These are phyloP conservation scores for Oscheius sp. DNA, from an alignment of 1,140 invertebrate species.

Conservation along the genomic window DNA sequence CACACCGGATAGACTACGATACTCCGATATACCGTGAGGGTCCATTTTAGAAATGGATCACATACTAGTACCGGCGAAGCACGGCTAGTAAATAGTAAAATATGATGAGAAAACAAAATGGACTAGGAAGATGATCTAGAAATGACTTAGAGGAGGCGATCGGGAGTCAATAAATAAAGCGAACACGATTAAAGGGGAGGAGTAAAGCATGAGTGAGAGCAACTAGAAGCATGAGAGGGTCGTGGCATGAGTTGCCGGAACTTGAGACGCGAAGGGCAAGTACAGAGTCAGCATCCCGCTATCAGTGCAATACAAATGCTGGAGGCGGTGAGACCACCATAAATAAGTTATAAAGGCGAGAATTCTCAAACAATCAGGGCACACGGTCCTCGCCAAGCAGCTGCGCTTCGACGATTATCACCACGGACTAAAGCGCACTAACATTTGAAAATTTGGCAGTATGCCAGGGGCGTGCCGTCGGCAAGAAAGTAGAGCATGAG, in stretches of 20 bases:
- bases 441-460: neutral
- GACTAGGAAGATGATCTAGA: neutral
- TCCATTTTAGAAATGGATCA: no score
- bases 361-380: no score
- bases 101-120: neutral
- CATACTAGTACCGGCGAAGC: conserved; percentile 6
- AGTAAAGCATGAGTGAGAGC: neutral
- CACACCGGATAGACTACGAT: neutral
- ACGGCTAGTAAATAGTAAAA: neutral
- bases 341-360: no score
- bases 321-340: no score
- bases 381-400: no score
- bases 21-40: neutral
- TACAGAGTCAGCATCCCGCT: no score
- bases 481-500: conserved; percentile 10
- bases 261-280: no score
- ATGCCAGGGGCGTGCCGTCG: neutral
- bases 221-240: neutral
- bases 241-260: neutral
- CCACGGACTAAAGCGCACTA: no score
- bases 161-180: conserved; percentile 15
- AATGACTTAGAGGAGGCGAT: no score
- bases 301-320: no score
- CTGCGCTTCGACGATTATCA: no score
- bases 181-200: neutral